These are phyloP conservation scores for Oryzias javanicus DNA, from an alignment of 2,113 vertebrate species.

Conservation along the genomic window DNA sequence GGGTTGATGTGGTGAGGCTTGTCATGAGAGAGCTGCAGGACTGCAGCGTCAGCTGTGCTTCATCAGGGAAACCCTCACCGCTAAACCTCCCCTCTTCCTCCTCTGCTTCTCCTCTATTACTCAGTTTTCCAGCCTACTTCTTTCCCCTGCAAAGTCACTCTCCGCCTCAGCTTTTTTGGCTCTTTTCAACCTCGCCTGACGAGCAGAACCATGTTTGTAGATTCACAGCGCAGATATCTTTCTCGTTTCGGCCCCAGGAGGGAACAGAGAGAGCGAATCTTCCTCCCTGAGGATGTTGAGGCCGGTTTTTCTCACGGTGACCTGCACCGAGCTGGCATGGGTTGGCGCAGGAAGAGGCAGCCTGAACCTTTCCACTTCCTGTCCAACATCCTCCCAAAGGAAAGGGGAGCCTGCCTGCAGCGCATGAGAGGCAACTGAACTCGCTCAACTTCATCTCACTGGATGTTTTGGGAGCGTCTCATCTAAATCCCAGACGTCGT, in stretches of 20 bases:
- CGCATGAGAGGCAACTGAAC: slow-evolving; percentile 17
- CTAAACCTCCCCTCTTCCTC: slow-evolving; percentile 45
- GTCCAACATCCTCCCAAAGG: slow-evolving; percentile 59
- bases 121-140: slow-evolving; percentile 18
- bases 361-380: slow-evolving; percentile 65
- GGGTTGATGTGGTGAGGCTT: slow-evolving; percentile 59
- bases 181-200: too few species aligned
- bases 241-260: neutral
- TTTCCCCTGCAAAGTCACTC: slow-evolving; percentile 16
- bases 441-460: neutral
- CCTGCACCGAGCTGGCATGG: slow-evolving; percentile 40
- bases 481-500: too few species aligned
- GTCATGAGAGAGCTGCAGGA: slow-evolving; percentile 55
- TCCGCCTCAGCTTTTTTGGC: slow-evolving; percentile 17
- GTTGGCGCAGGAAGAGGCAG: slow-evolving; percentile 63
- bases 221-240: too few species aligned
- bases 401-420: slow-evolving; percentile 35
- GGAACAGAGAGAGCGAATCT: slow-evolving; percentile 17
- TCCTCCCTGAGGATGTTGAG: slow-evolving; percentile 31
- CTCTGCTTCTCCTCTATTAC: neutral
- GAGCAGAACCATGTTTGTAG: too few species aligned
- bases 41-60: slow-evolving; percentile 57
- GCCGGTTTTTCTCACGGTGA: slow-evolving; percentile 62
- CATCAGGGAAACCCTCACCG: slow-evolving; percentile 57
- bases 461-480: neutral